phyloP scores from a whole-genome alignment of 2,888 invertebrate species.

The Drosophila trichaetosa region DNA sequence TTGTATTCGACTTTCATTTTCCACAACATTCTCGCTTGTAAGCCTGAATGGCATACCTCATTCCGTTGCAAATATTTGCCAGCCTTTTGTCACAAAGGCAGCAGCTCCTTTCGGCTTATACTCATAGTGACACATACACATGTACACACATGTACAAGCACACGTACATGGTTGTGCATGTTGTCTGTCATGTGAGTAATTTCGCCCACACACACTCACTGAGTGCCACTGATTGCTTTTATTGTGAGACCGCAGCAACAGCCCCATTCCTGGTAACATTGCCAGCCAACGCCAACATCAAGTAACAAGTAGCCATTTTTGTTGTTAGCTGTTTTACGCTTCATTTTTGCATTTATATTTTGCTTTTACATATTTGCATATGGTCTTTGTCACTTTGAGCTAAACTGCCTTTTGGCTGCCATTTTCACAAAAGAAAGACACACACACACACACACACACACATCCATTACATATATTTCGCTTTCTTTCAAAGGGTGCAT shows the following conservation, averaged over 20 bases:
- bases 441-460: not conserved
- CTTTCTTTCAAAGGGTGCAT: not conserved
- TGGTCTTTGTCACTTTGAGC: constrained; percentile 16
- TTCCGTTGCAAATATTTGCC: constrained; percentile 29
- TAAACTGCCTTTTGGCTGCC: not conserved
- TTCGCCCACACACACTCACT: constrained; percentile 43
- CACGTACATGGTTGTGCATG: constrained; percentile 15
- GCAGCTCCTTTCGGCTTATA: constrained; percentile 23
- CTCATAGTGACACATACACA: constrained; percentile 2
- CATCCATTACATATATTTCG: not conserved
- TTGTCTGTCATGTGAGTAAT: constrained; percentile 66
- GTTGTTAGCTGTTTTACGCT: constrained; percentile 11
- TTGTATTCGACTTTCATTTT: constrained; percentile 31
- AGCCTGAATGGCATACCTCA: constrained; percentile 7
- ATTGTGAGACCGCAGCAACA: constrained; percentile 31
- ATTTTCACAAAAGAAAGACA: not conserved
- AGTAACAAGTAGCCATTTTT: constrained; percentile 20
- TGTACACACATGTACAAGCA: constrained; percentile 15
- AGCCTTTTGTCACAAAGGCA: constrained; percentile 39
- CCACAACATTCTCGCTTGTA: constrained; percentile 4
- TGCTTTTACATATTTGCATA: constrained; percentile 14
- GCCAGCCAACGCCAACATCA: constrained; percentile 8
- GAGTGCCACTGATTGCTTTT: constrained; percentile 54
- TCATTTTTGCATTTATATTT: constrained; percentile 8
- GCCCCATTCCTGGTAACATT: constrained; percentile 9